These are phyloP conservation scores for Eumerus sabulonum DNA, from an alignment of 2,888 invertebrate species.

Conservation along the genomic window DNA sequence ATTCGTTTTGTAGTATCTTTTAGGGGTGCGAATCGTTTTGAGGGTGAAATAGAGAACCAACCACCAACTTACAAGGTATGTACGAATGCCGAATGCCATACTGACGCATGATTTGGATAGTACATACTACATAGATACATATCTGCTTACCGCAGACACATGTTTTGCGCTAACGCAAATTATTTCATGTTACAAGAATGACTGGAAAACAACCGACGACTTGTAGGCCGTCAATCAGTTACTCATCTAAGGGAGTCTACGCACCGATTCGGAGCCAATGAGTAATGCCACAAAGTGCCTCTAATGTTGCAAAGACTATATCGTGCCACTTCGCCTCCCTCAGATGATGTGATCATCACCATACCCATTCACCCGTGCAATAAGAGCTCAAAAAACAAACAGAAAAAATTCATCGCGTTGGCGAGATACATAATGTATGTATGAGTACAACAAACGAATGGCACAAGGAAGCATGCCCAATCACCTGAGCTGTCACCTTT, in stretches of 20 bases:
- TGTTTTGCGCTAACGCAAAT: conserved; percentile 53
- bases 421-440: neutral
- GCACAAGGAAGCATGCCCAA: conserved; percentile 10
- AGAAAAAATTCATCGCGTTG: conserved; percentile 8
- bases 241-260: conserved; percentile 10
- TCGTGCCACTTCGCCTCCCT: no score
- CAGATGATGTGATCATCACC: conserved; percentile 7
- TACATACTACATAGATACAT: conserved; percentile 3
- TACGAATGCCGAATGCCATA: no score
- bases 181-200: conserved; percentile 62
- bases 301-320: conserved; percentile 27
- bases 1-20: conserved; percentile 22
- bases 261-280: conserved; percentile 1
- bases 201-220: neutral
- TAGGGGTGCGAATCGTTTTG: conserved; percentile 33
- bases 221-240: conserved; percentile 19
- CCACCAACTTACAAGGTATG: no score
- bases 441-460: neutral
- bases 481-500: conserved; percentile 45
- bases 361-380: no score
- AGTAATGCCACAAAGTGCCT: conserved; percentile 12
- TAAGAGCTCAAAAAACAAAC: neutral
- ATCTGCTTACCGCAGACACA: conserved; percentile 29
- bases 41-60: no score
- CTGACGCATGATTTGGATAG: no score